These are phyloP conservation scores for Helleia helle DNA, from an alignment of 2,888 invertebrate genomes.

Conservation along the genomic window DNA sequence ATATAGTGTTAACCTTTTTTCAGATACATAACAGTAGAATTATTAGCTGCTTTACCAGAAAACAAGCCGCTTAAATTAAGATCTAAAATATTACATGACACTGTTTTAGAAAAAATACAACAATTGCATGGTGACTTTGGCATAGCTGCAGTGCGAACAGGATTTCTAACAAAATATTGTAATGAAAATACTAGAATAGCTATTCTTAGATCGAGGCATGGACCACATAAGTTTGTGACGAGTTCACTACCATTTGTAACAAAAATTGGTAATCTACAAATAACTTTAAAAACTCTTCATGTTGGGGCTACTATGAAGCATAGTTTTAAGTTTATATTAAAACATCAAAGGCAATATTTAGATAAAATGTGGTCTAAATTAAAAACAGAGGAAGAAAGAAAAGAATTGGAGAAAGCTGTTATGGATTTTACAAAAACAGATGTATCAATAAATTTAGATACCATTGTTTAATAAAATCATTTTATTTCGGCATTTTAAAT, in stretches of 20 bases:
- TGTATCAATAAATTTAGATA: slow-evolving; percentile 57
- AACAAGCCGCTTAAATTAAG: slow-evolving; percentile 65
- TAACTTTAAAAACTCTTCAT: slow-evolving; percentile 78
- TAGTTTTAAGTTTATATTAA: slow-evolving; percentile 82
- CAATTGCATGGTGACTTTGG: slow-evolving; percentile 86
- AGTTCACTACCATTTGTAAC: slow-evolving; percentile 80
- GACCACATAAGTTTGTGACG: slow-evolving; percentile 81
- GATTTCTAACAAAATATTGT: slow-evolving; percentile 85
- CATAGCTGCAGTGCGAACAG: slow-evolving; percentile 78
- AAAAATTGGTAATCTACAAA: slow-evolving; percentile 76
- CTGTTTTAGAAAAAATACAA: slow-evolving; percentile 77
- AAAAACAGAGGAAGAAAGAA: slow-evolving; percentile 76
- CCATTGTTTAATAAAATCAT: slow-evolving; percentile 38
- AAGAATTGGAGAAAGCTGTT: slow-evolving; percentile 64
- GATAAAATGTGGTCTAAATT: slow-evolving; percentile 76
- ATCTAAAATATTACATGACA: slow-evolving; percentile 65
- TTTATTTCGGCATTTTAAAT: too few species aligned
- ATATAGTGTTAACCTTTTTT: slow-evolving; percentile 7
- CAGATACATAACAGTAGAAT: slow-evolving; percentile 81
- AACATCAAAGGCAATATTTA: slow-evolving; percentile 78
- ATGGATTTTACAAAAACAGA: slow-evolving; percentile 63
- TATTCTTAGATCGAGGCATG: slow-evolving; percentile 81
- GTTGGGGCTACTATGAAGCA: slow-evolving; percentile 86
- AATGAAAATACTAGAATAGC: slow-evolving; percentile 84
- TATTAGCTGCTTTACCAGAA: slow-evolving; percentile 65